These are phyloP conservation scores for Bruchidius siliquastri DNA, from an alignment of 2,888 invertebrate genomes.

Conservation along the genomic window DNA sequence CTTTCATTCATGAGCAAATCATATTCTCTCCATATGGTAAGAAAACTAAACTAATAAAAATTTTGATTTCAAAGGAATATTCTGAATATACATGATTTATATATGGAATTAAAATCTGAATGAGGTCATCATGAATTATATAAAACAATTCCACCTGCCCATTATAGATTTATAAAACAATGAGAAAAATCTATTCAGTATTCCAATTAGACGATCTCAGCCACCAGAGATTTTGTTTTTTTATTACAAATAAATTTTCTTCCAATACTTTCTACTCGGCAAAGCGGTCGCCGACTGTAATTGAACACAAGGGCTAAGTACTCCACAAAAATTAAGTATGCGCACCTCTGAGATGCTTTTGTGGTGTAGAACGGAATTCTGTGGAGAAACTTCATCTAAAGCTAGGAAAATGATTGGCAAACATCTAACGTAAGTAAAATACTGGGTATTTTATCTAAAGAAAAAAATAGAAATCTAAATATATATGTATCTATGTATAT, in stretches of 20 bases:
- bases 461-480: constrained; percentile 35
- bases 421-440: constrained; percentile 34
- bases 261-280: constrained; percentile 19
- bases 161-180: too few relatives aligned
- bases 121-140: too few relatives aligned
- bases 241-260: constrained; percentile 13
- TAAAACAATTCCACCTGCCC: too few relatives aligned
- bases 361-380: constrained; percentile 15
- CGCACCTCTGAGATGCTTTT: constrained; percentile 9
- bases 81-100: too few relatives aligned
- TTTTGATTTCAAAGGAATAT: too few relatives aligned
- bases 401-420: background rate
- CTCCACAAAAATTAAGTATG: constrained; percentile 22
- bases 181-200: too few relatives aligned
- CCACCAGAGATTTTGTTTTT: constrained; percentile 1
- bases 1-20: too few relatives aligned
- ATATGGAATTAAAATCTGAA: too few relatives aligned
- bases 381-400: constrained; percentile 22
- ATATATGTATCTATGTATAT: constrained; percentile 30
- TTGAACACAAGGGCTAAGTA: constrained; percentile 34
- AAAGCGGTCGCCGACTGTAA: constrained; percentile 30
- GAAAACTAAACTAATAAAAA: too few relatives aligned
- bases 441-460: constrained; percentile 40
- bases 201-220: too few relatives aligned
- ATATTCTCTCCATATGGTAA: too few relatives aligned